Evolutionary conservation across 2,888 invertebrate genomes (phyloP), one percentile per base, ranked within the genome.

Genomic region (Pandemis heparana): DNA sequence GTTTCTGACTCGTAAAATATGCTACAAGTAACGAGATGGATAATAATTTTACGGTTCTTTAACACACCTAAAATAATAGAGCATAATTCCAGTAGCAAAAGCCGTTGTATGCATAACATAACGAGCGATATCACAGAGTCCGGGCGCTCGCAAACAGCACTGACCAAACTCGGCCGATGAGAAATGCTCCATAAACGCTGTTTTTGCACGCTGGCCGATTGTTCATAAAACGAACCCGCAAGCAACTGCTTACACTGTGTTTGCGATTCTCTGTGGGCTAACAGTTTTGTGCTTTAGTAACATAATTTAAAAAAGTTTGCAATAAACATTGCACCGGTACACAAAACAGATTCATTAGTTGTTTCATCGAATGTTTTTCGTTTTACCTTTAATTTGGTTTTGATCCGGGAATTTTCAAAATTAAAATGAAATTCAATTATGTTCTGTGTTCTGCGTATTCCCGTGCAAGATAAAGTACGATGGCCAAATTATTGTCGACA

Each of bases 191-290:
- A 70, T 70, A 70, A 74, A 65, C 64, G 65, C 48, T n/a, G 75
- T 79, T 79, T 79, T 79, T 78, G 77, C 74, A 65, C 69, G 71
- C 56, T 60, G 70, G 64, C 75, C 74, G 73, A 70, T 77, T 75
- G 74, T 74, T 60, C 75, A 64, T 51, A 74, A 73, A 74, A 74
- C 60, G 61, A 71, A 70, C 70, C 48, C 43, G 67, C 59, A 66
- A 71, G 74, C 72, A 75, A 72, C 75, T 70, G 77, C 71, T 56
- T 74, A 73, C 75, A 71, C 75, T 75, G 75, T 76, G 76, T 79
- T 77, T 75, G 75, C 65, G 66, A 61, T 74, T 75, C 70, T 74
- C 72, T 41, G 71, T 60, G 65, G 60, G 53, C 69, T 67, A 70
- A 70, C 76, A 75, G 75, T 75, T 71, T 75, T 64, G 56, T 64